Evolutionary conservation across 1,140 invertebrate species (phyloP).

Genomic region (Brachionus sp.): DNA sequence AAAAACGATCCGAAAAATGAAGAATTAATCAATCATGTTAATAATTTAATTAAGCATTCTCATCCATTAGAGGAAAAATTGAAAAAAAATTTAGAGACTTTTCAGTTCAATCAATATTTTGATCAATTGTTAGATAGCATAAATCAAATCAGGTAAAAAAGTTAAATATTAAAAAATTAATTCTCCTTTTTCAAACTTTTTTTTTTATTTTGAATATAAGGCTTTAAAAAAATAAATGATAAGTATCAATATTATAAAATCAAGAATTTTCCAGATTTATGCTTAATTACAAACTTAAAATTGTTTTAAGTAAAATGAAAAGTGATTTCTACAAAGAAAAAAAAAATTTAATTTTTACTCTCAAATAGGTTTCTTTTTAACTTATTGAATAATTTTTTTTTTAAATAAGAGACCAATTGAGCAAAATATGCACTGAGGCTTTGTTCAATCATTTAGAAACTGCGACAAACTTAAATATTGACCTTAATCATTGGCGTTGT

Average conservation of each 20-base stretch:
- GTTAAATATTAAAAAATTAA: too few relatives aligned
- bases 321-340: too few relatives aligned
- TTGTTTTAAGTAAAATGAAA: too few relatives aligned
- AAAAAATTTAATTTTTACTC: too few relatives aligned
- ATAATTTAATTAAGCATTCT: neutral
- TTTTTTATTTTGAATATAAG: too few relatives aligned
- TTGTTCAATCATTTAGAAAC: slow-evolving; percentile 26
- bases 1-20: neutral
- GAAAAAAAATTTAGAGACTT: neutral
- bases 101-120: slow-evolving; percentile 17
- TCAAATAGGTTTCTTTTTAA: neutral
- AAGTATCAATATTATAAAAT: too few relatives aligned
- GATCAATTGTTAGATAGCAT: neutral
- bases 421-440: neutral
- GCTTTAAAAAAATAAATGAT: too few relatives aligned
- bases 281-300: too few relatives aligned
- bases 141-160: neutral
- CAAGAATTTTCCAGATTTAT: too few relatives aligned
- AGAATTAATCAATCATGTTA: neutral
- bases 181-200: too few relatives aligned
- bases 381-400: neutral
- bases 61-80: slow-evolving; percentile 28
- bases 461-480: slow-evolving; percentile 7
- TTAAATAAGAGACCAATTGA: neutral
- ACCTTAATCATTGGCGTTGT: slow-evolving; percentile 29